A percentile compares a stretch with the other conserved stretches of the same genome.
phyloP scores from a whole-genome alignment of 1,140 invertebrate genomes.

The Aphaenogaster floridana region DNA sequence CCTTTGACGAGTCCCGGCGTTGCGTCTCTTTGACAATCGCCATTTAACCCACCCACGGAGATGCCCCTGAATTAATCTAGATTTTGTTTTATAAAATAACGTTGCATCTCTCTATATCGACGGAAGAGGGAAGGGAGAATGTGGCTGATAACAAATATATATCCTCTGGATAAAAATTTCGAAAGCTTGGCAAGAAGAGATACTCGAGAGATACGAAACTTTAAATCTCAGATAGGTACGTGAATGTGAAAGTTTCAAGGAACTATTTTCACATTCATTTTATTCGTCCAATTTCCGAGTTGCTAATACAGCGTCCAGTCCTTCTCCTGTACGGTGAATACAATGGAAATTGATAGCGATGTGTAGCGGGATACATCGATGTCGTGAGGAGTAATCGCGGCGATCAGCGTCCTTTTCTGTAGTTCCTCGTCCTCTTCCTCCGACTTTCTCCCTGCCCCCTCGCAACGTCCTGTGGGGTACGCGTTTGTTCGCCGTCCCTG shows the following conservation, averaged over 20 bases:
- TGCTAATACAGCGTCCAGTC: neutral
- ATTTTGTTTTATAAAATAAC: neutral
- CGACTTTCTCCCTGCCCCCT: neutral
- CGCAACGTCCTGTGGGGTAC: constrained; percentile 32
- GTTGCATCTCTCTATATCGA: neutral
- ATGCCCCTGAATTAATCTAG: neutral
- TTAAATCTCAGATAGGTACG: too few species aligned
- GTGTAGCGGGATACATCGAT: neutral
- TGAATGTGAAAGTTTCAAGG: neutral
- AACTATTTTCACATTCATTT: neutral
- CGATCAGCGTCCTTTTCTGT: constrained; percentile 17
- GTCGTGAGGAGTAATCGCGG: constrained; percentile 29
- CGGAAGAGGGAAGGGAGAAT: neutral
- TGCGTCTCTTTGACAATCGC: neutral
- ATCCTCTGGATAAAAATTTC: neutral
- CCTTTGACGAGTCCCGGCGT: constrained; percentile 25
- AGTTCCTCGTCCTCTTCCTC: constrained; percentile 6
- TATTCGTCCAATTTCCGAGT: neutral
- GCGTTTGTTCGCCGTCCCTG: constrained; percentile 22
- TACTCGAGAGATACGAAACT: too few species aligned
- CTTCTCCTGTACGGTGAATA: neutral
- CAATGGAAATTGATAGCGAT: constrained; percentile 18
- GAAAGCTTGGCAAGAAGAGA: neutral
- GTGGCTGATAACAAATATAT: neutral
- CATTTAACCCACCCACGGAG: neutral